phyloP scores from a whole-genome alignment of 2,797 vertebrate genomes.

The Masticophis lateralis region DNA sequence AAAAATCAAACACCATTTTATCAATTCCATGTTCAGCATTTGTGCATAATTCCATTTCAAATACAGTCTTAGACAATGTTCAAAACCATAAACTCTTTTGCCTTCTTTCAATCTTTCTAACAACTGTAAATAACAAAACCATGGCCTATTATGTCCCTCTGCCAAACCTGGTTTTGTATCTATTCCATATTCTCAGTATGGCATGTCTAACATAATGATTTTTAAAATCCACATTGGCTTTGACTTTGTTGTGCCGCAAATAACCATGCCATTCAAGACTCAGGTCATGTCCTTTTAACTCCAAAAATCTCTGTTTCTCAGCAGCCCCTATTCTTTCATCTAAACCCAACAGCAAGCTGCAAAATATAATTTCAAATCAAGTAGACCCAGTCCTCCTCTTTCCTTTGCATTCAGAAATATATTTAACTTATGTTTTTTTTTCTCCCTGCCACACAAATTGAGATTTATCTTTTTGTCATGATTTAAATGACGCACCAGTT shows the following conservation, averaged over 20 bases:
- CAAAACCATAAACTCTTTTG: not conserved
- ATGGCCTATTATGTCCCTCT: not conserved
- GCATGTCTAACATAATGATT: not conserved
- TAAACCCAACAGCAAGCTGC: not conserved
- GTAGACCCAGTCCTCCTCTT: not conserved
- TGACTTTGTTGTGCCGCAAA: not conserved
- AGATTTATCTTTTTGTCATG: not conserved
- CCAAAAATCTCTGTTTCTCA: not conserved
- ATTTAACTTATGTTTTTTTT: not conserved
- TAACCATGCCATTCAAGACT: not conserved
- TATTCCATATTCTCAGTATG: not conserved
- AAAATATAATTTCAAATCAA: not conserved
- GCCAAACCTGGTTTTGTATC: not conserved
- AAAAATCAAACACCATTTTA: constrained; percentile 33
- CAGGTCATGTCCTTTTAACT: not conserved
- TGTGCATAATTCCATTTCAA: not conserved
- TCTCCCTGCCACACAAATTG: not conserved
- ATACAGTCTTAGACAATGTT: not conserved
- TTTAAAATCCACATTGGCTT: not conserved
- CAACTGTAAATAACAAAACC: not conserved
- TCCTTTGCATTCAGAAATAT: not conserved
- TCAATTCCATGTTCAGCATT: not conserved
- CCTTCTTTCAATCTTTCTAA: not conserved
- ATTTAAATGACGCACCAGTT: not conserved
- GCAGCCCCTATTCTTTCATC: not conserved